A percentile compares a stretch with the other conserved stretches of the same genome.
phyloP scores from a whole-genome alignment of 1,140 invertebrate species.

The Eubasilissa regina region DNA sequence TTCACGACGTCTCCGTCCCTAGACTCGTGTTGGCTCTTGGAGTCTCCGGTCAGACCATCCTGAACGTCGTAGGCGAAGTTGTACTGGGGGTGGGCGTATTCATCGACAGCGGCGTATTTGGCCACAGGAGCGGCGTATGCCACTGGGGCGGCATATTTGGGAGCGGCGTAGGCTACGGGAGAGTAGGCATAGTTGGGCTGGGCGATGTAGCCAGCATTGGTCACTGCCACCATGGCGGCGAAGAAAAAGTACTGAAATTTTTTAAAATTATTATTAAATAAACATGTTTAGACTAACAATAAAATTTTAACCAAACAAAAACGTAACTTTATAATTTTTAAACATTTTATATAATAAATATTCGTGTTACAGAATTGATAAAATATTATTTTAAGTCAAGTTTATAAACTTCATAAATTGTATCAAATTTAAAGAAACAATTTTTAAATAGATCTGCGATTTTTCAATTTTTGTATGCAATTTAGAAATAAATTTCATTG shows the following conservation, averaged over 20 bases:
- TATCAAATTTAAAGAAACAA: too few relatives aligned
- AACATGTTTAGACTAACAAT: too few relatives aligned
- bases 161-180: conserved; percentile 74
- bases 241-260: conserved; percentile 30
- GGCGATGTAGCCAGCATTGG: conserved; percentile 66
- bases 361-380: too few relatives aligned
- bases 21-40: conserved; percentile 74
- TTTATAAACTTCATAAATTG: too few relatives aligned
- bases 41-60: conserved; percentile 75
- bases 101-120: conserved; percentile 51
- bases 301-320: too few relatives aligned
- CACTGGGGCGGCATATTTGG: conserved; percentile 58
- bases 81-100: conserved; percentile 73
- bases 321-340: too few relatives aligned
- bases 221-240: conserved; percentile 57
- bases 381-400: too few relatives aligned
- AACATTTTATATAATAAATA: too few relatives aligned
- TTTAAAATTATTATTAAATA: too few relatives aligned
- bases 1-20: conserved; percentile 74
- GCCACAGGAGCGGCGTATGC: conserved; percentile 50
- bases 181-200: conserved; percentile 66
- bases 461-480: too few relatives aligned
- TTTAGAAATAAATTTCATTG: too few relatives aligned
- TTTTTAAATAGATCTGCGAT: too few relatives aligned
- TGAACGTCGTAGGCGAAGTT: conserved; percentile 74